A percentile compares a stretch with the other conserved stretches of the same genome.
Conservation (phyloP, 2,113 vertebrate genomes). For the Centropristis striata region DNA sequence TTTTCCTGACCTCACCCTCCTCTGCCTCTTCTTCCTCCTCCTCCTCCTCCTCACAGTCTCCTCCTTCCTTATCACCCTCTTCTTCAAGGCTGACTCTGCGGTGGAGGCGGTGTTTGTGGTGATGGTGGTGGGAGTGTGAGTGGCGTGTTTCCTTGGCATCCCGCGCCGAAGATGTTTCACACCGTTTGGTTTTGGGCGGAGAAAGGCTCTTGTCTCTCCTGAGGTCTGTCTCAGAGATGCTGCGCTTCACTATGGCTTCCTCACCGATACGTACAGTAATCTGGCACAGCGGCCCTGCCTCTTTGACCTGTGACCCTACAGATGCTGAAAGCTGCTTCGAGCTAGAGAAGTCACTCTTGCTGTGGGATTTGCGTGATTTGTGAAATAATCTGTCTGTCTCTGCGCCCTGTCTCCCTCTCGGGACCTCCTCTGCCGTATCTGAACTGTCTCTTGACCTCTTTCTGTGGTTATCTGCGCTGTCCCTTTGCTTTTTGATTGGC, state of each 20-base stretch:
- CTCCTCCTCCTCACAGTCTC: constrained; percentile 54
- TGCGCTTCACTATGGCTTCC: constrained; percentile 93
- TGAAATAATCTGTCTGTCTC: constrained; percentile 73
- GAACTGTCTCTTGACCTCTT: constrained; percentile 77
- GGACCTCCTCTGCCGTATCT: constrained; percentile 66
- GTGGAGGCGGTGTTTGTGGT: constrained; percentile 80
- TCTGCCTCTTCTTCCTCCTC: constrained; percentile 51
- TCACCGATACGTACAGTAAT: constrained; percentile 95
- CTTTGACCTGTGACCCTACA: constrained; percentile 80
- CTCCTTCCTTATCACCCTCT: constrained; percentile 49
- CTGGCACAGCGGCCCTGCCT: constrained; percentile 90
- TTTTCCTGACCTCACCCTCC: constrained; percentile 64
- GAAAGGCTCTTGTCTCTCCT: constrained; percentile 85
- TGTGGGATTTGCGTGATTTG: constrained; percentile 80
- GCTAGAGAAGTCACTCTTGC: constrained; percentile 85
- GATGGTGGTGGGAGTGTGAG: constrained; percentile 80
- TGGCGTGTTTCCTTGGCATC: constrained; percentile 79
- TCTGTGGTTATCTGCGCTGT: constrained; percentile 70
- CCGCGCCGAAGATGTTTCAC: constrained; percentile 62
- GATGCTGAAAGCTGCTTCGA: constrained; percentile 86
- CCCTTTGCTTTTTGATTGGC: constrained; percentile 81
- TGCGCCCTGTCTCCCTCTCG: constrained; percentile 65
- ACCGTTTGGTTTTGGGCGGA: constrained; percentile 77
- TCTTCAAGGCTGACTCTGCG: constrained; percentile 73
- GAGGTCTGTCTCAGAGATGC: constrained; percentile 93